A percentile compares a stretch with the other conserved stretches of the same genome.
phyloP scores from a whole-genome alignment of 2,113 vertebrate genomes.

The Lipophrys pholis region DNA sequence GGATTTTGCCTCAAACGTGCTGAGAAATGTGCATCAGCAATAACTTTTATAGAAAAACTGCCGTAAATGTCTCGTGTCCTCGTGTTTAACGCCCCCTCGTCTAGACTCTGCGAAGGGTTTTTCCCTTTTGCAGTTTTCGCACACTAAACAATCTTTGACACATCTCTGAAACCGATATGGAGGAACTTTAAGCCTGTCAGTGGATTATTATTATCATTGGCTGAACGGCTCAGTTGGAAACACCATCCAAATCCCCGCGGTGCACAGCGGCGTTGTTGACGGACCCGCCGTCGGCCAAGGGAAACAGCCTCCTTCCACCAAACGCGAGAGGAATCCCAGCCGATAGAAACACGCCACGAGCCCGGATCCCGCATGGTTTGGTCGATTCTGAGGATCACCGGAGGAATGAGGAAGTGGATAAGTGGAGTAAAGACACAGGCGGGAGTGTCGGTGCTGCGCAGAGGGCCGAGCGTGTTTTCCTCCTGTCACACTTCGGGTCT shows the following conservation, averaged over 20 bases:
- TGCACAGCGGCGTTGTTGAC: constrained; percentile 71
- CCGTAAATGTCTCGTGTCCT: no score
- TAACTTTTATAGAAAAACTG: no score
- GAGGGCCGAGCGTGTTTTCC: constrained; percentile 48
- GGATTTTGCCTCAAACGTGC: no score
- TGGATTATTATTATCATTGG: constrained; percentile 67
- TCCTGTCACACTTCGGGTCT: constrained; percentile 67
- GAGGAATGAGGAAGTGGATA: constrained; percentile 49
- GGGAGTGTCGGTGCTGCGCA: constrained; percentile 4
- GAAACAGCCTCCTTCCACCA: constrained; percentile 69
- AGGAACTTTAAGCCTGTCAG: constrained; percentile 34
- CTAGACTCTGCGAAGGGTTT: constrained; percentile 24
- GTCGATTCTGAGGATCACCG: constrained; percentile 31
- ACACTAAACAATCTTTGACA: constrained; percentile 40
- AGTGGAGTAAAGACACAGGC: no score
- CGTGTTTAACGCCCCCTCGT: constrained; percentile 7
- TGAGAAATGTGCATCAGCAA: no score
- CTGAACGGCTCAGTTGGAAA: constrained; percentile 48
- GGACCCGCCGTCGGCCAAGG: constrained; percentile 71
- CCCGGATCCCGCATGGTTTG: constrained; percentile 29
- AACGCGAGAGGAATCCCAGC: constrained; percentile 71
- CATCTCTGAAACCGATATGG: constrained; percentile 57
- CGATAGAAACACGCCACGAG: constrained; percentile 59
- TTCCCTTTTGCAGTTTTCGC: constrained; percentile 32
- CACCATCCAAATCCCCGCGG: constrained; percentile 51